Evolutionary conservation across 1,140 invertebrate genomes (phyloP), one percentile per base, ranked within the genome.

Genomic region (Drosophila gunungcola): DNA sequence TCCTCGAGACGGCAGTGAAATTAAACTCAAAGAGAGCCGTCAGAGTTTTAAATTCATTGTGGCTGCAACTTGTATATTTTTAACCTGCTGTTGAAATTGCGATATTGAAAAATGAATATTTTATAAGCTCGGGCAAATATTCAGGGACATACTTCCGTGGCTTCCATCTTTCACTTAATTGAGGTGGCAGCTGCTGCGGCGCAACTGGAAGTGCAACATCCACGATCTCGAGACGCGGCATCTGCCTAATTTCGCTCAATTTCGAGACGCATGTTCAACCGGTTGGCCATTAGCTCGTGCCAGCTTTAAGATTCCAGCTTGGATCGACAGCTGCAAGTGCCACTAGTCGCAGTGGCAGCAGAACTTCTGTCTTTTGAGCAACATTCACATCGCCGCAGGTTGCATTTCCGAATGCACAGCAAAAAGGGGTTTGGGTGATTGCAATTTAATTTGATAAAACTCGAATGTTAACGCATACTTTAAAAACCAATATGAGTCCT

Each of bases 101-200:
- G 56, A 81, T 81, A 86, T 86, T 74, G 82, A 65, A 82, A 70
- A 81, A 78, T 85, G 53, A 88, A 85, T 85, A 78, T 88, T 85
- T 85, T 76, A 85, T 88, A 57, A 58, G 39, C 5, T 12, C 38
- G 0, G 39, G 57, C 45, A 73, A 76, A 60, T 77, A 64, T 60
- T 49, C 38, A 62, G 54, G 16, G 67, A 45, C 48, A 25, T 64
- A 45, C 62, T 52, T 53, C 21, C 16, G 43, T 16, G 36, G 38
- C 48, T 42, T 83, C 60, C 52, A 52, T 51, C 64, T 52, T 51
- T 61, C 42, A 51, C n/a, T 27, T 65, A 58, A 78, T 73, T 76
- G 72, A 38, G 62, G 49, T 56, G 63, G 72, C 63, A 80, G 55
- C 62, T 60, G 58, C 43, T 46, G 52, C 12, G 34, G 52, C 12